phyloP scores from a whole-genome alignment of 2,113 vertebrate species.

The cattle (Bos taurus) region ARS-UCD2.0 NC_037339.1:25889001-25889500 shows the following conservation, averaged over 20 bases:
- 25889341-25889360: slow-evolving; percentile 82
- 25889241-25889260: slow-evolving; percentile 72
- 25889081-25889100: not conserved
- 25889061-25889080: not conserved
- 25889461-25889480: slow-evolving; percentile 88
- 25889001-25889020: not conserved
- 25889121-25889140: slow-evolving; percentile 11
- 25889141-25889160: slow-evolving; percentile 57
- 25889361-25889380: slow-evolving; percentile 81
- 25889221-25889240: slow-evolving; percentile 67
- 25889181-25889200: slow-evolving; percentile 39
- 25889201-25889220: not conserved
- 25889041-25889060: not conserved
- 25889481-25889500: slow-evolving; percentile 84
- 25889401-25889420: slow-evolving; percentile 88
- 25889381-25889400: slow-evolving; percentile 82
- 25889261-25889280: slow-evolving; percentile 73
- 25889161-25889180: slow-evolving; percentile 33
- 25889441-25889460: slow-evolving; percentile 87
- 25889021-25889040: not conserved
- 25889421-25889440: slow-evolving; percentile 85
- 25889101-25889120: slow-evolving; percentile 43
- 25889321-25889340: slow-evolving; percentile 81
- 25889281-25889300: slow-evolving; percentile 73
- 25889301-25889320: slow-evolving; percentile 80